Evolutionary conservation across 2,888 invertebrate genomes (phyloP).

Genomic region (Endomychus coccineus): DNA sequence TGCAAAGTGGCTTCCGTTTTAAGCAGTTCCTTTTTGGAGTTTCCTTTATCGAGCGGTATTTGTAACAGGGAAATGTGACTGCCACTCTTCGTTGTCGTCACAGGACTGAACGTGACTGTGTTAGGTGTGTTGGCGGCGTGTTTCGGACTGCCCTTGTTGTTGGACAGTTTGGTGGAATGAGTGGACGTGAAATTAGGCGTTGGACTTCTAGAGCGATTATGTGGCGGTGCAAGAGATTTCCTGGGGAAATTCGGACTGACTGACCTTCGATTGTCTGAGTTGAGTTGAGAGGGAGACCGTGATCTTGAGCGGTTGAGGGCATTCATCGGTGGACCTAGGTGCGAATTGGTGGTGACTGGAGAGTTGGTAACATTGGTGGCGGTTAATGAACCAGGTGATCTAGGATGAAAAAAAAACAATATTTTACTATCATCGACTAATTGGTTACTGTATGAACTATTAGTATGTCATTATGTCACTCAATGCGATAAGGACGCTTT

Average conservation of each 20-base stretch:
- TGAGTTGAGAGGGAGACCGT: conserved; percentile 36
- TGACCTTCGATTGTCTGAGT: conserved; percentile 15
- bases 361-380: conserved; percentile 8
- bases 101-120: conserved; percentile 17
- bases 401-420: conserved; percentile 28
- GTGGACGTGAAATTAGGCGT: conserved; percentile 50
- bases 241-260: conserved; percentile 34
- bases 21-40: conserved; percentile 24
- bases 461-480: too few relatives aligned
- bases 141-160: conserved; percentile 15
- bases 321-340: conserved; percentile 42
- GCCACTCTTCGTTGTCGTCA: conserved; percentile 14
- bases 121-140: conserved; percentile 36
- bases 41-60: conserved; percentile 20
- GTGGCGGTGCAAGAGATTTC: conserved; percentile 34
- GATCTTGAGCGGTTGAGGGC: conserved; percentile 40
- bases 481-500: too few relatives aligned
- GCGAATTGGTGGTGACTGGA: conserved; percentile 28
- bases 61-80: conserved; percentile 26
- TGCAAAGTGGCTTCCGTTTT: conserved; percentile 44
- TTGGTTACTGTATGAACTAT: too few relatives aligned
- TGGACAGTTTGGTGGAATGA: conserved; percentile 31
- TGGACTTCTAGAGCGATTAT: conserved; percentile 45
- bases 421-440: too few relatives aligned
- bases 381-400: conserved; percentile 41